Conservation (phyloP, 2,797 vertebrate species). For the Phyllotis vaccarum region DNA sequence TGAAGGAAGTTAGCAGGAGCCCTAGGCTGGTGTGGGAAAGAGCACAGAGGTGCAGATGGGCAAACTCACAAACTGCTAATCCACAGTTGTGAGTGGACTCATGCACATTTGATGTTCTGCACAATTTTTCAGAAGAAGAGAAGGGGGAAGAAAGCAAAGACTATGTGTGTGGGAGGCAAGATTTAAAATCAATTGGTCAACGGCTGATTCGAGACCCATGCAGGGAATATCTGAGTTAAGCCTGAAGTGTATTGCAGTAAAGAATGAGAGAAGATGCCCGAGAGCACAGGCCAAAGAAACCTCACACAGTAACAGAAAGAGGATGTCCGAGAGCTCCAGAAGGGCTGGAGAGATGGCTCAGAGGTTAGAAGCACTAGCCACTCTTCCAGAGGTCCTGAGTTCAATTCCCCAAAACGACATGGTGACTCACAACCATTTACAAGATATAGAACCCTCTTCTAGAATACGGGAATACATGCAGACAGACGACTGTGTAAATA, state of each 20-base stretch:
- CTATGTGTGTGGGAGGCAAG: not conserved
- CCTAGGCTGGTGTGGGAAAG: not conserved
- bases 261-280: not conserved
- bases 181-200: constrained; percentile 25
- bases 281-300: not conserved
- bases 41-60: no score
- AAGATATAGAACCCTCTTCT: no score
- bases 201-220: not conserved
- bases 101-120: not conserved
- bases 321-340: no score
- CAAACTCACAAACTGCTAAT: not conserved
- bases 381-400: no score
- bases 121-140: not conserved
- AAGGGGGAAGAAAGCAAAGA: not conserved
- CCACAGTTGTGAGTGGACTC: not conserved
- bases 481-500: no score
- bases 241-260: not conserved
- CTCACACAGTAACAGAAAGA: not conserved
- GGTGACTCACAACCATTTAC: no score
- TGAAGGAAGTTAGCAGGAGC: not conserved
- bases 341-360: no score
- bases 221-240: not conserved
- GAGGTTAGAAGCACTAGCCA: no score
- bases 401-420: no score
- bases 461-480: no score